A percentile compares a stretch with the other conserved stretches of the same genome.
These are phyloP conservation scores for Caenorhabditis sp. DNA, from an alignment of 2,888 invertebrate genomes.

Conservation along the genomic window DNA sequence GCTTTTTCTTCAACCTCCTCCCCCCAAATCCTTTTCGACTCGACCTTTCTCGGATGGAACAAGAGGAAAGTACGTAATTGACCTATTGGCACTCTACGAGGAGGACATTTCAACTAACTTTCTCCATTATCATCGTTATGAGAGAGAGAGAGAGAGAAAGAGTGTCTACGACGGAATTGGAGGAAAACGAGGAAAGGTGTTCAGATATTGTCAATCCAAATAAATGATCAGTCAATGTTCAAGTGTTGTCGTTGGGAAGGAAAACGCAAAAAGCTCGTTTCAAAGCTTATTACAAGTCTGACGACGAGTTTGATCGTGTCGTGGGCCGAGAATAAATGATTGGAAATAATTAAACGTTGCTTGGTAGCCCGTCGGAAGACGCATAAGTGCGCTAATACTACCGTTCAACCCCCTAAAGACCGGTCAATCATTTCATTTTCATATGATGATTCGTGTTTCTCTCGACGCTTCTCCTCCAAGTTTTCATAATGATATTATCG, in stretches of 20 bases:
- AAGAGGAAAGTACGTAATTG: constrained; percentile 43
- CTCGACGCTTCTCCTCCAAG: too few species aligned
- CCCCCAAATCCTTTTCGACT: not conserved
- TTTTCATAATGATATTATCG: too few species aligned
- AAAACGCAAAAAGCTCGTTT: not conserved
- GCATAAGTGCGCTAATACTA: constrained; percentile 23
- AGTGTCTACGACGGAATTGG: not conserved
- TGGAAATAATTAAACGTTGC: constrained; percentile 24
- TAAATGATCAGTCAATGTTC: too few species aligned
- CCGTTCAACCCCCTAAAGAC: not conserved
- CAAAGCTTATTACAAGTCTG: constrained; percentile 10
- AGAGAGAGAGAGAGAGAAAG: not conserved
- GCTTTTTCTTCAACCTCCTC: too few species aligned
- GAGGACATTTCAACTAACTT: constrained; percentile 5
- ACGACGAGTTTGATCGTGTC: constrained; percentile 4
- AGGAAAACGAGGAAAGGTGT: too few species aligned
- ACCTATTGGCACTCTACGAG: constrained; percentile 38
- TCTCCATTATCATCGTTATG: not conserved
- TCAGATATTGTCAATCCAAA: too few species aligned
- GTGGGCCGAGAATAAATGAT: constrained; percentile 22
- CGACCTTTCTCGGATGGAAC: not conserved
- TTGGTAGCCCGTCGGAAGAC: not conserved
- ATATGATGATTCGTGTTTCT: too few species aligned
- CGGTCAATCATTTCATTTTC: too few species aligned
- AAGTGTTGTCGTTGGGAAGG: too few species aligned